Percentiles rank a stretch among this genome's conserved stretches.
Conservation (phyloP, 2,888 invertebrate species). For the Deladenus siricidicola region DNA sequence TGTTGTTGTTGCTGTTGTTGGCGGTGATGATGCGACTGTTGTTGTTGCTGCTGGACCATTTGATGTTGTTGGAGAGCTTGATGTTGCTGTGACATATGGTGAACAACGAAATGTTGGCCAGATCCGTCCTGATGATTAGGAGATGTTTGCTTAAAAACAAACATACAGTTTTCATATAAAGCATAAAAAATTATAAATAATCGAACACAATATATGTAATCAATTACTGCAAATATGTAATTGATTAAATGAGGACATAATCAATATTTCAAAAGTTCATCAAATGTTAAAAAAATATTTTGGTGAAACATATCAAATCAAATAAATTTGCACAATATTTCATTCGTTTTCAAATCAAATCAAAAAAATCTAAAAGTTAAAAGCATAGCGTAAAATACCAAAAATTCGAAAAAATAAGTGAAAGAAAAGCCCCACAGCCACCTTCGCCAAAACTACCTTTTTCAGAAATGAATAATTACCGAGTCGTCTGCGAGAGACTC, state of each 20-base stretch:
- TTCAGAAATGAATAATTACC: background rate
- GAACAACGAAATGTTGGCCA: conserved; percentile 19
- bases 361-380: background rate
- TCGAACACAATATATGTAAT: no score
- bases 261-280: no score
- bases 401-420: background rate
- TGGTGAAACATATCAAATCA: background rate
- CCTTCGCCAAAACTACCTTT: no score
- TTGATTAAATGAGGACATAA: no score
- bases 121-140: conserved; percentile 8
- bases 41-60: background rate
- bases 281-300: no score
- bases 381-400: background rate
- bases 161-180: no score
- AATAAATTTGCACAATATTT: background rate
- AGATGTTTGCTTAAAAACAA: background rate
- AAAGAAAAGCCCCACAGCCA: background rate
- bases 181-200: no score
- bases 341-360: background rate
- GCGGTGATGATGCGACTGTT: conserved; percentile 6
- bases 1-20: conserved; percentile 3
- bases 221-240: no score
- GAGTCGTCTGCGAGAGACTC: conserved; percentile 38
- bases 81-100: conserved; percentile 18
- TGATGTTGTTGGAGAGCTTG: conserved; percentile 7